These are phyloP conservation scores for Lates calcarifer DNA, from an alignment of 2,113 vertebrate species.

Conservation along the genomic window DNA sequence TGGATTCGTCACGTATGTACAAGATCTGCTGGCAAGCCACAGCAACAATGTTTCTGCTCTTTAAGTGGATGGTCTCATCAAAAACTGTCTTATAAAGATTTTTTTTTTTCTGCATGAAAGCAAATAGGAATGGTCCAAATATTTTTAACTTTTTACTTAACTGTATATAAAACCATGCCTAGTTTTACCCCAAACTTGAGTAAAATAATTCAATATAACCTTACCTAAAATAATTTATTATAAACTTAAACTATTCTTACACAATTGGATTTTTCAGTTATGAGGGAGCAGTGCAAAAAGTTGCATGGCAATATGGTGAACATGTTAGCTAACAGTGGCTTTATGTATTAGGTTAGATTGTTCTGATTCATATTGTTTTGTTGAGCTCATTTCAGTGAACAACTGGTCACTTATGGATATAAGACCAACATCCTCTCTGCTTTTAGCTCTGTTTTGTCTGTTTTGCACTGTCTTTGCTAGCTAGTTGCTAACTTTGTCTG, in stretches of 20 bases:
- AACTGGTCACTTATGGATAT: too few relatives aligned
- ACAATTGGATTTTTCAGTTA: background rate
- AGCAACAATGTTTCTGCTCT: constrained; percentile 17
- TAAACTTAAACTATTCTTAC: background rate
- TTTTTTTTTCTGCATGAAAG: background rate
- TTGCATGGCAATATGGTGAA: background rate
- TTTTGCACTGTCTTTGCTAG: background rate
- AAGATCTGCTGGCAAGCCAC: constrained; percentile 46
- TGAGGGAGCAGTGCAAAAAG: background rate
- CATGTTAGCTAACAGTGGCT: background rate
- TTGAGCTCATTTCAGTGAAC: background rate
- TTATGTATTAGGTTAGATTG: background rate
- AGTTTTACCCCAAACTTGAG: background rate
- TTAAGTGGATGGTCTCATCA: background rate
- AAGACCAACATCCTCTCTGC: background rate
- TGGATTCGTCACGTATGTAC: constrained; percentile 64
- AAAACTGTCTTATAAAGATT: background rate
- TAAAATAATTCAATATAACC: background rate
- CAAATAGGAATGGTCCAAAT: background rate
- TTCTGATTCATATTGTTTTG: background rate
- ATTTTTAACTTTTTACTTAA: background rate
- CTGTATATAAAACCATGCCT: background rate
- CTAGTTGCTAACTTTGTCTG: background rate
- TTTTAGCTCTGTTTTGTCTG: background rate
- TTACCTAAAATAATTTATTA: background rate